These are phyloP conservation scores for Drosophila rubida DNA, from an alignment of 2,888 invertebrate species.

Conservation along the genomic window DNA sequence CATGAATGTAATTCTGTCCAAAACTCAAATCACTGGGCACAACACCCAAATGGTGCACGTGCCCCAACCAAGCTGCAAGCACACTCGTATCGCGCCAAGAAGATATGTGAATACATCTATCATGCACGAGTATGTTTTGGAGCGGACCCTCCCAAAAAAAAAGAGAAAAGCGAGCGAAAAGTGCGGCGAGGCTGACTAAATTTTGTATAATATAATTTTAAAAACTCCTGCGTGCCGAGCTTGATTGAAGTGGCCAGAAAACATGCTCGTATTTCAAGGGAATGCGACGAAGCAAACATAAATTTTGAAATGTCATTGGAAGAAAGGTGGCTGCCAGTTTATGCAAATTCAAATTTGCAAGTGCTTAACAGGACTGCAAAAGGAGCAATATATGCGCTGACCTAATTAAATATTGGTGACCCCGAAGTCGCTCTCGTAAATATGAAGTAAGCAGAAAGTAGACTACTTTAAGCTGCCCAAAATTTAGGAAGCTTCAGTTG, in stretches of 20 bases:
- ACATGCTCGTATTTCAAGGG: conserved; percentile 20
- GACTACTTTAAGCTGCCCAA: background rate
- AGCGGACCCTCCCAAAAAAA: background rate
- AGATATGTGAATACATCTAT: conserved; percentile 52
- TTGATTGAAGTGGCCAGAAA: conserved; percentile 16
- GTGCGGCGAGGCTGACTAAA: conserved; percentile 14
- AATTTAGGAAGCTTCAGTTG: background rate
- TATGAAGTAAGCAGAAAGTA: background rate
- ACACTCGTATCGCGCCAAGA: conserved; percentile 7
- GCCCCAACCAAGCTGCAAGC: conserved; percentile 9
- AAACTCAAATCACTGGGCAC: conserved; percentile 29
- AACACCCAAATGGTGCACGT: conserved; percentile 47
- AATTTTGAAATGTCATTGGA: conserved; percentile 8
- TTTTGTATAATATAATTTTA: conserved; percentile 44
- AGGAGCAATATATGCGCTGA: background rate
- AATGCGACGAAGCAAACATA: conserved; percentile 10
- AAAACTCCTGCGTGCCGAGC: conserved; percentile 40
- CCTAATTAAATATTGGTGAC: conserved; percentile 24
- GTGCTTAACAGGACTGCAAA: background rate
- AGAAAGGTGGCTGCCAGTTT: conserved; percentile 3
- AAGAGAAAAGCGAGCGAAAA: background rate
- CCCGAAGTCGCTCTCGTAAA: background rate
- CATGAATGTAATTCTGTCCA: conserved; percentile 25
- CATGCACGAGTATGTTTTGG: conserved; percentile 16
- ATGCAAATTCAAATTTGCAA: conserved; percentile 10